Conservation (phyloP, 2,888 invertebrate genomes). For the Lasiommata megera region DNA sequence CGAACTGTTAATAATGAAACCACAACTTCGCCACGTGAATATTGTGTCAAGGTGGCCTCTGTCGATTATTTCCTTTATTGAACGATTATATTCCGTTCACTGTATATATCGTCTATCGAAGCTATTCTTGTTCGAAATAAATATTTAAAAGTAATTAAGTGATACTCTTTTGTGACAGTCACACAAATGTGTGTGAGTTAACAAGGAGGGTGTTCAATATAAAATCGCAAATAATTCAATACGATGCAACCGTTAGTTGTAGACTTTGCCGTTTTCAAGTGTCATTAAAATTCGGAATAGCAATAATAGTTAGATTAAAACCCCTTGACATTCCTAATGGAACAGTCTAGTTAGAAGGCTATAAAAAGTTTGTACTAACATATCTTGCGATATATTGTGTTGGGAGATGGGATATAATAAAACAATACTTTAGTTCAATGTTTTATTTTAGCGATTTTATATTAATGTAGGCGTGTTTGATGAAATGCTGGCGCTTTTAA, state of each 20-base stretch:
- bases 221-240: conserved; percentile 27
- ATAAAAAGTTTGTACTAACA: conserved; percentile 58
- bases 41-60: conserved; percentile 48
- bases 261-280: conserved; percentile 39
- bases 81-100: conserved; percentile 43
- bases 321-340: conserved; percentile 50
- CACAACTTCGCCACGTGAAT: conserved; percentile 36
- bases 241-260: conserved; percentile 10
- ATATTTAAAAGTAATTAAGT: conserved; percentile 20
- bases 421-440: conserved; percentile 74
- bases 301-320: conserved; percentile 59
- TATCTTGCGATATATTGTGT: conserved; percentile 70
- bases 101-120: conserved; percentile 49
- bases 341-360: conserved; percentile 38
- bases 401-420: conserved; percentile 54
- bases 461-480: conserved; percentile 60
- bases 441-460: conserved; percentile 75
- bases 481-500: conserved; percentile 59
- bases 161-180: conserved; percentile 14
- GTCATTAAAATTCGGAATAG: conserved; percentile 53
- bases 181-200: not conserved
- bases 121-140: conserved; percentile 26
- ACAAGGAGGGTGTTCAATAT: conserved; percentile 20
- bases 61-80: conserved; percentile 42
- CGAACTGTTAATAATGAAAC: conserved; percentile 35